Evolutionary conservation across 2,797 vertebrate species (phyloP), one percentile per base, ranked within the genome.

Genomic region (Alfaro cultratus): DNA sequence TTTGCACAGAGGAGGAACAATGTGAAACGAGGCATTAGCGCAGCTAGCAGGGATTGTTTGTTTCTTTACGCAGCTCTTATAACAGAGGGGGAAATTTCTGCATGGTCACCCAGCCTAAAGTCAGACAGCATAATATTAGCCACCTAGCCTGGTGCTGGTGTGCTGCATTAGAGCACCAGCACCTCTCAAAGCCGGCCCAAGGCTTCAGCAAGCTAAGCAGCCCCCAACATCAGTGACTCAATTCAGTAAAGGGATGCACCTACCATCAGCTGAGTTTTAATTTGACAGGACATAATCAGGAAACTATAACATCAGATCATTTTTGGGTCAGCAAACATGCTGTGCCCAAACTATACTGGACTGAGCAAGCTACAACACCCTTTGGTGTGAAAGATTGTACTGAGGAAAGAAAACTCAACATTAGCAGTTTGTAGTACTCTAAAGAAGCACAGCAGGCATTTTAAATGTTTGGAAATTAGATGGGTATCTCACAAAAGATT

Each of bases 1-100:
- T 98, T 98, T 98, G 97, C 97, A 98, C 97, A 97, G 96, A 96
- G 95, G 95, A 96, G 95, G 91, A 93, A 96, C 96, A 96, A 97
- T 94, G 97, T 97, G 96, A 97, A 96, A 96, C 95, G 96, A 97
- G 96, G 96, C 96, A 96, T 97, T 97, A 96, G 95, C 95, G 95
- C 96, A 96, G 96, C 96, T 96, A 89, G 88, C 83, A 84, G 81
- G 88, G 90, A 87, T 85, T 80, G 89, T 91, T 86, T 85, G 83
- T 85, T 88, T 87, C 84, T 85, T 91, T 88, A 86, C 90, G 86
- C 80, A 90, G 88, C 85, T 90, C 88, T 96, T 95, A 97, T 94
- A 94, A 92, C 93, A 92, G 88, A 88, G 92, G 90, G 86, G 60
- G 92, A 90, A 77, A 79, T 79, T 90, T 91, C 86, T 83, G 92